phyloP scores from a whole-genome alignment of 2,113 vertebrate species.

The Phoxinus phoxinus region DNA sequence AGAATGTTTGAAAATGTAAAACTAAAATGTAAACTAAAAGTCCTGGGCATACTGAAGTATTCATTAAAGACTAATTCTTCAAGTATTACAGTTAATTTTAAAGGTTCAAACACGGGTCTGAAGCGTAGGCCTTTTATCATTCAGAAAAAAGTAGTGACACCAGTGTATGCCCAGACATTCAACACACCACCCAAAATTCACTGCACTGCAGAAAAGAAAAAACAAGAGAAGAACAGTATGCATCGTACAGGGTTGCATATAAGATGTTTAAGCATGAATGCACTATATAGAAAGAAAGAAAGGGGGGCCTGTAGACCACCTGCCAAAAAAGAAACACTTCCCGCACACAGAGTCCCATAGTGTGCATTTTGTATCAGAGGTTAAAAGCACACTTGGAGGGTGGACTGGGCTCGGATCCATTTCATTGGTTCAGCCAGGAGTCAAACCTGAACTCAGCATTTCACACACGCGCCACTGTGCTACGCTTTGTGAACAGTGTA shows the following conservation, averaged over 20 bases:
- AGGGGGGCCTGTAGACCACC: slow-evolving; percentile 22
- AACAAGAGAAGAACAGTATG: not conserved
- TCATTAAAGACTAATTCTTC: not conserved
- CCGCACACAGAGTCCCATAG: slow-evolving; percentile 28
- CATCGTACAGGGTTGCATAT: slow-evolving; percentile 8
- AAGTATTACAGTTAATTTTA: not conserved
- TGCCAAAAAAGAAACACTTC: slow-evolving; percentile 32
- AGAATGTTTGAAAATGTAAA: not conserved
- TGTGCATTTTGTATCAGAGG: slow-evolving; percentile 24
- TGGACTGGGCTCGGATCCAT: slow-evolving; percentile 47
- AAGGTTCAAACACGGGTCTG: not conserved
- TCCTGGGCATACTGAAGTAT: not conserved
- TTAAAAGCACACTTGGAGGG: slow-evolving; percentile 53
- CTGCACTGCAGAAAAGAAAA: not conserved
- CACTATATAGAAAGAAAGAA: not conserved
- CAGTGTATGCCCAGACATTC: slow-evolving; percentile 4
- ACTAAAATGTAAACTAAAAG: not conserved
- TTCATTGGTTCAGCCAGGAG: slow-evolving; percentile 67
- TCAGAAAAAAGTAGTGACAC: slow-evolving; percentile 14
- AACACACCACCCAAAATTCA: slow-evolving; percentile 22
- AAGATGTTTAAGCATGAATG: slow-evolving; percentile 16
- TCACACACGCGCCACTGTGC: not conserved
- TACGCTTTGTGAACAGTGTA: slow-evolving; percentile 14
- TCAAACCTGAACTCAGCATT: slow-evolving; percentile 50
- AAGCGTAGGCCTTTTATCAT: not conserved